These are phyloP conservation scores for Castor canadensis DNA, from an alignment of 2,113 vertebrate genomes.

Conservation along the genomic window DNA sequence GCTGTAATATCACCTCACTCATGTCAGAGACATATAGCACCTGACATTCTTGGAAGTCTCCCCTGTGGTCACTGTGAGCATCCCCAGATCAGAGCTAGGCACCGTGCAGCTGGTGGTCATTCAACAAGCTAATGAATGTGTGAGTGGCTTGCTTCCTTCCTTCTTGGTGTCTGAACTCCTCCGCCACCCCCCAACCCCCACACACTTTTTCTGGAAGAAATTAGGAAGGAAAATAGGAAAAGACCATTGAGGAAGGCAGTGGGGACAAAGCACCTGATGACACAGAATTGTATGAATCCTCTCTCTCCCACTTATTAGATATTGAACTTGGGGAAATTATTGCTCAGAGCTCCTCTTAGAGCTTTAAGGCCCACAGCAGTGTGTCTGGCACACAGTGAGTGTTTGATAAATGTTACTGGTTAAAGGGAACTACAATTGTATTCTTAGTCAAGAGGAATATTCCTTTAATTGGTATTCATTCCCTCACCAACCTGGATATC, in stretches of 20 bases:
- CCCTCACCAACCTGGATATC: neutral
- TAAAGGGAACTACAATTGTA: neutral
- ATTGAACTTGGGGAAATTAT: neutral
- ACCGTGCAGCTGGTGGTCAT: fast-evolving
- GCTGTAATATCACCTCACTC: neutral
- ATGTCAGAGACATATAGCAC: neutral
- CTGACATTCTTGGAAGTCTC: neutral
- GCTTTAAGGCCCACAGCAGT: neutral
- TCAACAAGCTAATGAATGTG: neutral
- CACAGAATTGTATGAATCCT: neutral
- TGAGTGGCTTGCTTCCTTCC: neutral
- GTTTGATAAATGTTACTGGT: neutral
- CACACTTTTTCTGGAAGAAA: neutral
- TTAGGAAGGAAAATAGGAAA: neutral
- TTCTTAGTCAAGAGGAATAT: constrained; percentile 17
- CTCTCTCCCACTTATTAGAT: neutral
- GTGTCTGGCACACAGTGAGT: neutral
- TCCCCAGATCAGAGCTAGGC: neutral
- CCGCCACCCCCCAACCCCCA: fast-evolving
- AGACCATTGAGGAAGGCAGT: neutral
- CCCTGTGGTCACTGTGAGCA: neutral
- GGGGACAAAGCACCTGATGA: neutral
- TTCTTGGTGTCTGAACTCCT: neutral
- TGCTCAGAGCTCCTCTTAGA: neutral
- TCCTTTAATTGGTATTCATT: constrained; percentile 40